Base-by-base conservation (phyloP, 1,140 invertebrate species). In the Drosophila tani region DNA sequence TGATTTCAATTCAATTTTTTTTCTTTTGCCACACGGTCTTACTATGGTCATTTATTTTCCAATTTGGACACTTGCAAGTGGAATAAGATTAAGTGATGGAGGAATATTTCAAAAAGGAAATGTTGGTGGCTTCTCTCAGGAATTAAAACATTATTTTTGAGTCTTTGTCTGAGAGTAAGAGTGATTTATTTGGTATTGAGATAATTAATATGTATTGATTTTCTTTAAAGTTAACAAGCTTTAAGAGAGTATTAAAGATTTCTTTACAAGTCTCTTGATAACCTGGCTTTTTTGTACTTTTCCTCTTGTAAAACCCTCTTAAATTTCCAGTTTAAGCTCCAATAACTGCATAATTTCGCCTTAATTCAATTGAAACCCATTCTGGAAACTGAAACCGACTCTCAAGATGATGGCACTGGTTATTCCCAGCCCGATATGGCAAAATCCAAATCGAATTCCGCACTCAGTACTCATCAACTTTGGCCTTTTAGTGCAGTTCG, bases 401-500 rank as follows among this genome's bases (percentile, higher is more conserved):
- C 29, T 2, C n/a, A 19, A 53, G 50, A 19, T 19, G 12, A 15
- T 38, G 32, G 32, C 51, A 35, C 14, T 35, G 11, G 11, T 8
- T 35, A 7, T 35, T 7, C 5, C 32, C 19, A 11, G n/a, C 12
- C 21, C 35, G 47, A 24, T 17, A 40, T 19, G 60, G 12, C 9
- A 29, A 27, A 60, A 32, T 19, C 15, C 40, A 29, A 65, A 45
- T 45, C 5, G 40, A 45, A 3, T 24, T 32, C 38, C 32, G 15
- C 57, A 67, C 49, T 55, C 51, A 24, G 14, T 32, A 40, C 17
- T 40, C 67, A 70, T 70, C 67, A 56, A 35, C 46, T 66, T 19
- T 35, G n/a, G 49, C 67, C 47, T 55, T 70, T 68, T 24, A 70
- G 64, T 32, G 64, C 62, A 35, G 19, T 66, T 69, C 14, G 38